A percentile compares a stretch with the other conserved stretches of the same genome.
phyloP scores from a whole-genome alignment of 2,888 invertebrate genomes.

The Drosophila anomelani region DNA sequence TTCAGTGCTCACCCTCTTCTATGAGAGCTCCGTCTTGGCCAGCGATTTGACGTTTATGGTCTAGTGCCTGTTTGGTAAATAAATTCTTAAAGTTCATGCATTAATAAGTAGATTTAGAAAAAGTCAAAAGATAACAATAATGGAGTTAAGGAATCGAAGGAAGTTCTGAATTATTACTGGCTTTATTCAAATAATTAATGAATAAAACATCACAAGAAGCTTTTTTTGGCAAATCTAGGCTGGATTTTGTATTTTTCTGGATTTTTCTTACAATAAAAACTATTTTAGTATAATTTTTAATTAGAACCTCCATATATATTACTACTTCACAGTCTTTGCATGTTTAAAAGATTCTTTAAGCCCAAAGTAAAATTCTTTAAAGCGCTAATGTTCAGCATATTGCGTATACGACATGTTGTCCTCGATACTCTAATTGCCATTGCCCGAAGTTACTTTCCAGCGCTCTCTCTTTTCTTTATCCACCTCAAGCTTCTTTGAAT shows the following conservation, averaged over 20 bases:
- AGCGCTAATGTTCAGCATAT: background rate
- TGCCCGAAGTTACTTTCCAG: background rate
- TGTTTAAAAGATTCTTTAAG: background rate
- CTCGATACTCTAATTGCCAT: slow-evolving; percentile 21
- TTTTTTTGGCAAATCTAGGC: background rate
- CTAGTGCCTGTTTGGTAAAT: background rate
- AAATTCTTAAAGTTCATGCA: background rate
- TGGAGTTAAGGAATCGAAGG: background rate
- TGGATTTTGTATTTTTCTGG: too few relatives aligned
- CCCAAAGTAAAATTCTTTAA: background rate
- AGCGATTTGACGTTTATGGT: slow-evolving; percentile 1
- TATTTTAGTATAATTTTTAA: background rate
- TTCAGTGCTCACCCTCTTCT: background rate
- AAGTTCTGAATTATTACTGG: background rate
- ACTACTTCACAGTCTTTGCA: background rate
- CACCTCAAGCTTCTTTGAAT: slow-evolving; percentile 14
- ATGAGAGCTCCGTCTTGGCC: background rate
- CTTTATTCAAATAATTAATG: background rate
- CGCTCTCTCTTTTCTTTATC: background rate
- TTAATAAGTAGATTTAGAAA: background rate
- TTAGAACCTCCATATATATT: background rate
- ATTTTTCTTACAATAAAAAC: background rate
- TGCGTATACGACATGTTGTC: slow-evolving; percentile 24
- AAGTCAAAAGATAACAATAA: too few relatives aligned
- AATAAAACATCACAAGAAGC: background rate